These are phyloP conservation scores for Anolis sagrei DNA, from an alignment of 2,113 vertebrate genomes.

Conservation along the genomic window DNA sequence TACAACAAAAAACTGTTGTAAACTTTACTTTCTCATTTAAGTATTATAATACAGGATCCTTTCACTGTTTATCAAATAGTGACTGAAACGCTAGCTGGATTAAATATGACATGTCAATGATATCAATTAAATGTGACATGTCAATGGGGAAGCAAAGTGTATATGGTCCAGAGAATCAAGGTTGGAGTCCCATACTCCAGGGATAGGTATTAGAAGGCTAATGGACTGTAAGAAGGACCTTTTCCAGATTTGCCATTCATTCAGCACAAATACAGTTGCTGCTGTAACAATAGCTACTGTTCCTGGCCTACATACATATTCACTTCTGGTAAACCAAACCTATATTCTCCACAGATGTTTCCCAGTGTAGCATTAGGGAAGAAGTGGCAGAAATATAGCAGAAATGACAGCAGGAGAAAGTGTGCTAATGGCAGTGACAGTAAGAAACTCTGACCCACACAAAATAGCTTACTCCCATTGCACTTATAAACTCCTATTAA, in stretches of 20 bases:
- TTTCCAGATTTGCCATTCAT: too few species aligned
- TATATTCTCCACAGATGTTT: neutral
- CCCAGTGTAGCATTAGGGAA: neutral
- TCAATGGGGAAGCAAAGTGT: neutral
- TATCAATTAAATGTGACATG: neutral
- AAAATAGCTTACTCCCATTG: neutral
- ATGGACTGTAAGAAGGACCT: too few species aligned
- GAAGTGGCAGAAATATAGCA: neutral
- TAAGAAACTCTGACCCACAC: neutral
- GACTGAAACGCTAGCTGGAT: neutral
- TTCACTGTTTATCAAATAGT: constrained; percentile 4
- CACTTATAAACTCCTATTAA: neutral
- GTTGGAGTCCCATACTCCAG: neutral
- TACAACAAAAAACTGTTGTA: neutral
- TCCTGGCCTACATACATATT: too few species aligned
- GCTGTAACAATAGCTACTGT: too few species aligned
- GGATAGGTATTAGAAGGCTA: too few species aligned
- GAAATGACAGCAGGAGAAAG: neutral
- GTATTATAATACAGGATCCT: neutral
- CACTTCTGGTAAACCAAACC: neutral
- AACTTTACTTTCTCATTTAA: neutral
- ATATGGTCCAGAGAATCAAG: neutral
- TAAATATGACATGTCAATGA: neutral
- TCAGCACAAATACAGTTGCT: too few species aligned
- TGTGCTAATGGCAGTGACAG: neutral